A percentile compares a stretch with the other conserved stretches of the same genome.
These are phyloP conservation scores for Macropus fuliginosus DNA, from an alignment of 2,797 vertebrate species.

Conservation along the genomic window DNA sequence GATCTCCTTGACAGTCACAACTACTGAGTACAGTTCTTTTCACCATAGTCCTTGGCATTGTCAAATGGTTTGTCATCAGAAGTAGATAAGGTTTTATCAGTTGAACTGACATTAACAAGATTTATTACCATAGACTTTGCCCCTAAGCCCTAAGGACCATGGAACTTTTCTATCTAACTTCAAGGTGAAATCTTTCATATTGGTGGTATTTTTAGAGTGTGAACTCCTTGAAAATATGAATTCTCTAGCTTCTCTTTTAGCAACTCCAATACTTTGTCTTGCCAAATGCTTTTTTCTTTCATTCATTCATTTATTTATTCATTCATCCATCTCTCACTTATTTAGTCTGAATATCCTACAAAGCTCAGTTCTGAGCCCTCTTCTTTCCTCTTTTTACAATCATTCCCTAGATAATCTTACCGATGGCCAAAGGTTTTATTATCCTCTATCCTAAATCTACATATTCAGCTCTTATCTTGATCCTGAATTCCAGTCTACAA, in stretches of 20 bases:
- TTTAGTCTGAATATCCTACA: not conserved
- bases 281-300: not conserved
- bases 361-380: not conserved
- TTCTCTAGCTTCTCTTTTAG: not conserved
- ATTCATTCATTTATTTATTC: not conserved
- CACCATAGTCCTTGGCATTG: not conserved
- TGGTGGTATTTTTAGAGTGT: not conserved
- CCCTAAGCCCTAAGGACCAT: not conserved
- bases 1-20: no score
- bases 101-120: not conserved
- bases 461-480: not conserved
- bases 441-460: not conserved
- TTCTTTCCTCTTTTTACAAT: not conserved
- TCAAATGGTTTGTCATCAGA: not conserved
- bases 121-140: not conserved
- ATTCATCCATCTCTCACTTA: not conserved
- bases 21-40: not conserved
- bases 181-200: not conserved
- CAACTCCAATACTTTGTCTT: not conserved
- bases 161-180: not conserved
- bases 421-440: not conserved
- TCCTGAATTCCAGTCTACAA: not conserved
- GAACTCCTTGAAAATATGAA: not conserved
- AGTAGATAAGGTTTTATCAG: not conserved
- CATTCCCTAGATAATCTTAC: not conserved